Evolutionary conservation across 92 coral and sea anemone species (phyloP).

Genomic region (Phenganax stokvisi): DNA sequence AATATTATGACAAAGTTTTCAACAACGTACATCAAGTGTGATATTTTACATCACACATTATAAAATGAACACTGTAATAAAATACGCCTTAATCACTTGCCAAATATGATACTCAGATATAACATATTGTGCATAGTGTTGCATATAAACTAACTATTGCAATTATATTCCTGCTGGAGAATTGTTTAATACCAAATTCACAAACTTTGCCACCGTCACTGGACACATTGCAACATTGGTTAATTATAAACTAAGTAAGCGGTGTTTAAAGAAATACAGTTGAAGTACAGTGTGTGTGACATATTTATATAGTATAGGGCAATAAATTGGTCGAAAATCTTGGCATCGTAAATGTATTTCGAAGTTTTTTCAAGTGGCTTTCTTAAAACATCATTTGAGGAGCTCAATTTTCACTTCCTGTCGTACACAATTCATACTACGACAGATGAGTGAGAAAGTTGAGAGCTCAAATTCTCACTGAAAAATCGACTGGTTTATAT

Average conservation of each 20-base stretch:
- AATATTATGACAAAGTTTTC: conserved; percentile 10
- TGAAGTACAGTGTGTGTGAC: not conserved
- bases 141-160: not conserved
- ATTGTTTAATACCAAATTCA: too few relatives aligned
- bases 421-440: conserved; percentile 9
- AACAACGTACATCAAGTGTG: conserved; percentile 16
- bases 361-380: conserved; percentile 13
- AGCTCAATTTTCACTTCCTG: conserved; percentile 22
- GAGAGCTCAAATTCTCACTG: not conserved
- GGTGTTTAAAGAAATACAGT: not conserved
- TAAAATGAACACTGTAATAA: conserved; percentile 2
- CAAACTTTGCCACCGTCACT: too few relatives aligned
- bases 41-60: conserved; percentile 5
- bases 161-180: too few relatives aligned
- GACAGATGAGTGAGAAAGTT: not conserved
- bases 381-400: not conserved
- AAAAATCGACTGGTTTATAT: not conserved
- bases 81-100: conserved; percentile 4
- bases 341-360: conserved; percentile 22
- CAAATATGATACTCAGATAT: not conserved
- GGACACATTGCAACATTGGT: not conserved
- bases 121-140: not conserved
- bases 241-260: not conserved
- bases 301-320: not conserved
- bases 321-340: conserved; percentile 1